Conservation (phyloP, 2,888 invertebrate species). For the Philopedon plagiatum region DNA sequence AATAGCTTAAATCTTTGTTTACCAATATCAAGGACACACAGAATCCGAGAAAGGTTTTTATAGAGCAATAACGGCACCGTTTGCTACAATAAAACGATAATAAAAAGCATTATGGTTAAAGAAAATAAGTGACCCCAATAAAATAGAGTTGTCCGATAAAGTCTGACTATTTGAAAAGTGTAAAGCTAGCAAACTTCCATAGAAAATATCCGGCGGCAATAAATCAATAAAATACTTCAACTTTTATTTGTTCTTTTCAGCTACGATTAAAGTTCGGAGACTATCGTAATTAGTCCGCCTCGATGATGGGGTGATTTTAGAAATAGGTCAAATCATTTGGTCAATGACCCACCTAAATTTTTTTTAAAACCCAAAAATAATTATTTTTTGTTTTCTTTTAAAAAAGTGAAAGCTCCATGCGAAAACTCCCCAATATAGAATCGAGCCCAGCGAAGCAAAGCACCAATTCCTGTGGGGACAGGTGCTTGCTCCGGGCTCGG, state of each 20-base stretch:
- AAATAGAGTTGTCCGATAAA: neutral
- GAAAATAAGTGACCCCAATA: neutral
- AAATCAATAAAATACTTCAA: neutral
- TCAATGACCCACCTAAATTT: no score
- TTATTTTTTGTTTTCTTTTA: no score
- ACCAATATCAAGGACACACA: neutral
- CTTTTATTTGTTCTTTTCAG: neutral
- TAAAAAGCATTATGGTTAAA: neutral
- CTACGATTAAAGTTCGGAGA: no score
- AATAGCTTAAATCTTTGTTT: neutral
- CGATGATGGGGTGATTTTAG: no score
- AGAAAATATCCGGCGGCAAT: neutral
- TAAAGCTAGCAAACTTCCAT: neutral
- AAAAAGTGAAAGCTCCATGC: no score
- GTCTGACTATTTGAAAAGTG: neutral
- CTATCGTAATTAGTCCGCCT: no score
- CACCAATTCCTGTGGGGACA: no score
- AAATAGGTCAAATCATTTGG: no score
- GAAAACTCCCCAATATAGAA: no score
- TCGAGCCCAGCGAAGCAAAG: no score
- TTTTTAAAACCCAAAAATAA: no score
- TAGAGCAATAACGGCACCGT: neutral
- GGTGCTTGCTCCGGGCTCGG: no score
- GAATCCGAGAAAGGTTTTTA: neutral
- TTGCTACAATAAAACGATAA: neutral